These are phyloP conservation scores for Ormyrus thymus DNA, from an alignment of 2,888 invertebrate species.

Conservation along the genomic window DNA sequence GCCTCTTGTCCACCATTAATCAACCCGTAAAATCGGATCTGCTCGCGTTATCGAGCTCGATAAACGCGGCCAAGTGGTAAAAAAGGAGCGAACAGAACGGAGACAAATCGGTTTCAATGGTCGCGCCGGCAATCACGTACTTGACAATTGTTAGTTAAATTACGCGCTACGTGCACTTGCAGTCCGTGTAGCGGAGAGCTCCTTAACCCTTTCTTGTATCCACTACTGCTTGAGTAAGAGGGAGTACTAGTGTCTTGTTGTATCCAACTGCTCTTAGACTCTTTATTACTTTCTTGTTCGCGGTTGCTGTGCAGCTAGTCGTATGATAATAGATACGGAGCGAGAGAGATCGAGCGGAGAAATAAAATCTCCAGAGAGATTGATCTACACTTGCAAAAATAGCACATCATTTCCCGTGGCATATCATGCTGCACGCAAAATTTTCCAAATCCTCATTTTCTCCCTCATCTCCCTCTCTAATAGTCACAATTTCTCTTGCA, in stretches of 20 bases:
- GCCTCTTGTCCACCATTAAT: conserved; percentile 15
- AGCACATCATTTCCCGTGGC: too few species aligned
- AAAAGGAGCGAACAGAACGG: neutral
- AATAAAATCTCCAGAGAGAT: neutral
- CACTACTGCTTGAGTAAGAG: neutral
- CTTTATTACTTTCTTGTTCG: conserved; percentile 42
- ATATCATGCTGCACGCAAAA: too few species aligned
- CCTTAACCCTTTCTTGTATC: conserved; percentile 2
- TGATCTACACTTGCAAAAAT: too few species aligned
- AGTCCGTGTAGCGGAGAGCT: neutral
- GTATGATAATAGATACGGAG: neutral
- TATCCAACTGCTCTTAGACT: conserved; percentile 14
- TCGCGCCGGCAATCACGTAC: neutral
- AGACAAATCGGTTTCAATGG: conserved; percentile 30
- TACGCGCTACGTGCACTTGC: conserved; percentile 6
- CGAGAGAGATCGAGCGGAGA: neutral
- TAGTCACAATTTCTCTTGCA: too few species aligned
- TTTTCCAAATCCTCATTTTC: too few species aligned
- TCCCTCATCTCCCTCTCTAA: too few species aligned
- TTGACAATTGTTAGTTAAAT: conserved; percentile 33
- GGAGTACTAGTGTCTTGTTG: conserved; percentile 30
- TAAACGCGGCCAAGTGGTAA: conserved; percentile 28
- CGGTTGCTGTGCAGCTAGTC: neutral
- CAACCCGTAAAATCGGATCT: conserved; percentile 33
- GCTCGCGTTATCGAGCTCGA: conserved; percentile 21